Percentiles rank a stretch among this genome's conserved stretches.
phyloP scores from a whole-genome alignment of 2,113 vertebrate genomes.

The Alectura lathami region DNA sequence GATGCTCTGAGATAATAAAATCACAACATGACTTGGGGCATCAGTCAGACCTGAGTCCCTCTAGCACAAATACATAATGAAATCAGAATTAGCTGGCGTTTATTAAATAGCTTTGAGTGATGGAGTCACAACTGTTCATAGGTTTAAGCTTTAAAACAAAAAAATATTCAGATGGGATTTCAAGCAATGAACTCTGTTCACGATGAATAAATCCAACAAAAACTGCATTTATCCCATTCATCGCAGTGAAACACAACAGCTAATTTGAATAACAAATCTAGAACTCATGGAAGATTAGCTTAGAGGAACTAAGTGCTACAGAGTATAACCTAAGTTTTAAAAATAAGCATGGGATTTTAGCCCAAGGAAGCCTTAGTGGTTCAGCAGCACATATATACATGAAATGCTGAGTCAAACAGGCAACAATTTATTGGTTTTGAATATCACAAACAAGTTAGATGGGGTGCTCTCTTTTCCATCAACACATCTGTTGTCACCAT shows the following conservation, averaged over 20 bases:
- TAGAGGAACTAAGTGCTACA: not conserved
- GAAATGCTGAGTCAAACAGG: not conserved
- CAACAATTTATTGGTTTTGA: not conserved
- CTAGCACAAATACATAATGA: not conserved
- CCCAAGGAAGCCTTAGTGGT: not conserved
- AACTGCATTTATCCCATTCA: not conserved
- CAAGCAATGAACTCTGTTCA: not conserved
- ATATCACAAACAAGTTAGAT: not conserved
- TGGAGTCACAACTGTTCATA: not conserved
- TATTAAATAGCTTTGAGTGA: not conserved
- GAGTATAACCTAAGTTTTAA: not conserved
- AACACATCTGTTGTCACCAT: not conserved
- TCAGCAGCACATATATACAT: rapidly evolving
- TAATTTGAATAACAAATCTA: not conserved
- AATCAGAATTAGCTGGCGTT: not conserved
- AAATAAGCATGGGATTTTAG: not conserved
- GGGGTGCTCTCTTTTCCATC: not conserved
- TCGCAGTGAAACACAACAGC: not conserved
- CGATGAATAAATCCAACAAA: not conserved
- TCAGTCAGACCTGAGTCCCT: not conserved
- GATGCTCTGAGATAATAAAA: not conserved
- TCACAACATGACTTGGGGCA: not conserved
- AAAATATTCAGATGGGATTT: not conserved
- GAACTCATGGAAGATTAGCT: not conserved
- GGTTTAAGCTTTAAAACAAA: not conserved